These are phyloP conservation scores for Mormyrus lacerda DNA, from an alignment of 2,113 vertebrate species.

Conservation along the genomic window DNA sequence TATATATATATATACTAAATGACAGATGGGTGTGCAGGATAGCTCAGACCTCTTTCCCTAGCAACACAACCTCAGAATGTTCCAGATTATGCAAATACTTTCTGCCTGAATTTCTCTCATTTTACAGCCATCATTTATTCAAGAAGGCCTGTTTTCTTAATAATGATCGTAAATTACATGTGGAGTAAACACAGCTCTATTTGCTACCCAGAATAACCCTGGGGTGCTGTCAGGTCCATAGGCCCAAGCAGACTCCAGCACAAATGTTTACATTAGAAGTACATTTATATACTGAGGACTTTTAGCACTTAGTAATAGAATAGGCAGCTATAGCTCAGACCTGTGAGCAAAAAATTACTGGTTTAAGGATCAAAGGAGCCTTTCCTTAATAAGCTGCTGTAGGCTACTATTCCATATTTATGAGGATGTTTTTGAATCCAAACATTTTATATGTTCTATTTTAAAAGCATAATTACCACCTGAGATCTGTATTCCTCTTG, in stretches of 20 bases:
- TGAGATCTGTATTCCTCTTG: background rate
- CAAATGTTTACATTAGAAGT: background rate
- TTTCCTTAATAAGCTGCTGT: background rate
- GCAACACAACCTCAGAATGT: background rate
- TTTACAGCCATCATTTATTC: background rate
- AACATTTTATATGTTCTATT: background rate
- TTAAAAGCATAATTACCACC: slow-evolving; percentile 1
- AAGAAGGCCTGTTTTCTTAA: background rate
- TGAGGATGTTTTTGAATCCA: background rate
- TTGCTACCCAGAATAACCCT: background rate
- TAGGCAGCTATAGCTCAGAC: background rate
- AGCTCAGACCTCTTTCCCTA: background rate
- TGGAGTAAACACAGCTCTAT: background rate
- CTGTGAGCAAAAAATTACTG: background rate
- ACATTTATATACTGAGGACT: background rate
- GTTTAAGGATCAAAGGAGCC: background rate
- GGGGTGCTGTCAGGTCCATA: background rate
- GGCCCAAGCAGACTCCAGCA: background rate
- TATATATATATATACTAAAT: background rate
- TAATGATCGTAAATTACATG: background rate
- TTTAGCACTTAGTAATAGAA: background rate
- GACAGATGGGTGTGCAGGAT: background rate
- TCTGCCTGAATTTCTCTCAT: background rate
- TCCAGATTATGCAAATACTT: background rate
- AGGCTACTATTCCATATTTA: background rate